These are phyloP conservation scores for Pocillopora verrucosa DNA, from an alignment of 64 coral and sea anemone genomes.

Conservation along the genomic window DNA sequence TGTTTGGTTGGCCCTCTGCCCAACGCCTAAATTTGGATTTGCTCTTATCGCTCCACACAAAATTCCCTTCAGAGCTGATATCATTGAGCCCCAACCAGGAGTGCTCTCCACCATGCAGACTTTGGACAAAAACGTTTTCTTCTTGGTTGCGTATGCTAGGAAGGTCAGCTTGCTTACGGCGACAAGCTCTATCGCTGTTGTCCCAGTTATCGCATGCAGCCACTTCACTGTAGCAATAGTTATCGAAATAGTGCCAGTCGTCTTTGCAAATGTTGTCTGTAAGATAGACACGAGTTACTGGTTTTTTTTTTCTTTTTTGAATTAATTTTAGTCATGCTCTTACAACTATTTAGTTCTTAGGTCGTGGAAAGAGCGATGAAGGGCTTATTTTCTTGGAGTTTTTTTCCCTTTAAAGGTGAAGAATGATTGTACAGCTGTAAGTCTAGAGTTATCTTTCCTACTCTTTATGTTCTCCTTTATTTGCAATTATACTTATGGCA, in stretches of 20 bases:
- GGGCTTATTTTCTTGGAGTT: no score
- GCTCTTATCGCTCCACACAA: slow-evolving; percentile 14
- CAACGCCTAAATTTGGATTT: slow-evolving; percentile 39
- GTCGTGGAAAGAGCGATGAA: no score
- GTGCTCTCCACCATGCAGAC: slow-evolving; percentile 1
- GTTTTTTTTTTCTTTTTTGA: no score
- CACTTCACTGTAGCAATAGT: slow-evolving; percentile 3
- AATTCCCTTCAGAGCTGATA: slow-evolving; percentile 29
- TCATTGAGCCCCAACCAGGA: slow-evolving; percentile 52
- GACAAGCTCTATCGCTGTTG: not conserved
- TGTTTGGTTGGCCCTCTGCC: slow-evolving; percentile 17
- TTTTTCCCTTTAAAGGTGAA: no score
- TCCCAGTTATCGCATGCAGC: slow-evolving; percentile 37
- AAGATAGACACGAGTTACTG: not conserved
- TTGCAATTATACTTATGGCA: no score
- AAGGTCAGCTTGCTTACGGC: not conserved
- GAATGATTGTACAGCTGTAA: no score
- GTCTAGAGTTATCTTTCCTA: no score
- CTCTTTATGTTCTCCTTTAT: no score
- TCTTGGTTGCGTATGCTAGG: slow-evolving; percentile 9
- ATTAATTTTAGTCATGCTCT: no score
- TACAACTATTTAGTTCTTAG: no score
- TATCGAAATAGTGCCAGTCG: slow-evolving; percentile 55
- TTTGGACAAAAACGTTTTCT: slow-evolving; percentile 59
- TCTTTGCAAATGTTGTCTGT: slow-evolving; percentile 20